These are phyloP conservation scores for Operophtera brumata DNA, from an alignment of 2,888 invertebrate genomes.

Conservation along the genomic window DNA sequence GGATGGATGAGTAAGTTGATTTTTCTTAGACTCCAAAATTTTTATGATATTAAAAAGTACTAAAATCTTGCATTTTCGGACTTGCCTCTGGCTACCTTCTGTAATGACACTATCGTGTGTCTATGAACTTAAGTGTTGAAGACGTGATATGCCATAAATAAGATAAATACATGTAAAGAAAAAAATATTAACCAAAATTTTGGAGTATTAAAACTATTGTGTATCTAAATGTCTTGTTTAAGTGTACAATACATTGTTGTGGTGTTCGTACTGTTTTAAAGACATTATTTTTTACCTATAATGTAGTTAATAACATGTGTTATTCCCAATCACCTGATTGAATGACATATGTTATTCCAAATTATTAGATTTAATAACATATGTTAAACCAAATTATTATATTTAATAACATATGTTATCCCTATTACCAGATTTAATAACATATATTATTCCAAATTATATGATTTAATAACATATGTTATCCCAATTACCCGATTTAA, in stretches of 20 bases:
- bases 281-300: no score
- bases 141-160: no score
- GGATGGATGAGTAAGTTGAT: slow-evolving; percentile 24
- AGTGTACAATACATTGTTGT: slow-evolving; percentile 8
- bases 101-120: no score
- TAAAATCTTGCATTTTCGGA: no score
- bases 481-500: background rate
- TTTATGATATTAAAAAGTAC: background rate
- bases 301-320: no score
- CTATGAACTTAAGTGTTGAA: no score
- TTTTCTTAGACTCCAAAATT: slow-evolving; percentile 23
- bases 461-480: background rate
- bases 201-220: slow-evolving; percentile 14
- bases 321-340: no score
- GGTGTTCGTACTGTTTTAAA: slow-evolving; percentile 1
- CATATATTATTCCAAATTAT: background rate
- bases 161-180: background rate
- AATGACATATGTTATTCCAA: background rate
- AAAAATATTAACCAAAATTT: slow-evolving; percentile 2
- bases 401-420: background rate
- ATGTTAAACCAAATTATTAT: background rate
- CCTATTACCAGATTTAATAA: background rate
- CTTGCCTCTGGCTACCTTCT: no score
- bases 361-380: background rate
- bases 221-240: background rate